A percentile compares a stretch with the other conserved stretches of the same genome.
These are phyloP conservation scores for Pangasius sanitwongsei DNA, from an alignment of 2,797 vertebrate species.

Conservation along the genomic window DNA sequence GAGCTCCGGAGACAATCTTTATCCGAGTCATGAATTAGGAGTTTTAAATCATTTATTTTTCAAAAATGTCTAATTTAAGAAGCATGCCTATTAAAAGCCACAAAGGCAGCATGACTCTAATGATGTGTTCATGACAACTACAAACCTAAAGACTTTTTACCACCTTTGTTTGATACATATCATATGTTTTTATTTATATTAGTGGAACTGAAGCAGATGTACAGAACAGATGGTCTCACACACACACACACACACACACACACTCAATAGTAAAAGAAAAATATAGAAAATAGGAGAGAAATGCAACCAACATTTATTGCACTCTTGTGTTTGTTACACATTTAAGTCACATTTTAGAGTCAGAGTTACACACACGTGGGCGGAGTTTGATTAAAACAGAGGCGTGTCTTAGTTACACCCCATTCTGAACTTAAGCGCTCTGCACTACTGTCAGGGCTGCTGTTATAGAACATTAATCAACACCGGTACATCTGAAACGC, in stretches of 20 bases:
- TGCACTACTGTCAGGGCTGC: neutral
- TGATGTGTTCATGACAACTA: neutral
- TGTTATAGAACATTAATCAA: neutral
- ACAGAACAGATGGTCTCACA: slow-evolving; percentile 4
- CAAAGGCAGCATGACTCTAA: neutral
- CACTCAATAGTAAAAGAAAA: neutral
- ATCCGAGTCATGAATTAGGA: neutral
- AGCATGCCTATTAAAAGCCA: neutral
- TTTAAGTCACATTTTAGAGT: neutral
- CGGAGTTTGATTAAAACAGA: neutral
- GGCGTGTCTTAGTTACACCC: neutral
- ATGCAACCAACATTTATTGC: neutral
- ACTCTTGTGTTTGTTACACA: neutral
- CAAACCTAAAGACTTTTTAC: neutral
- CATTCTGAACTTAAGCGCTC: too few relatives aligned
- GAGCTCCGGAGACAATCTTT: neutral
- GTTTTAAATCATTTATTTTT: neutral
- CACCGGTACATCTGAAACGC: neutral
- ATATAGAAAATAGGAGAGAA: neutral
- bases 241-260: neutral
- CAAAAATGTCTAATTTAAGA: neutral
- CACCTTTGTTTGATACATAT: neutral
- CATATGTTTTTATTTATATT: slow-evolving; percentile 5
- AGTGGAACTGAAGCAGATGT: neutral
- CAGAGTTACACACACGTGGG: neutral